Evolutionary conservation across 2,797 vertebrate species (phyloP).

Genomic region (Diplodus puntazzo): DNA sequence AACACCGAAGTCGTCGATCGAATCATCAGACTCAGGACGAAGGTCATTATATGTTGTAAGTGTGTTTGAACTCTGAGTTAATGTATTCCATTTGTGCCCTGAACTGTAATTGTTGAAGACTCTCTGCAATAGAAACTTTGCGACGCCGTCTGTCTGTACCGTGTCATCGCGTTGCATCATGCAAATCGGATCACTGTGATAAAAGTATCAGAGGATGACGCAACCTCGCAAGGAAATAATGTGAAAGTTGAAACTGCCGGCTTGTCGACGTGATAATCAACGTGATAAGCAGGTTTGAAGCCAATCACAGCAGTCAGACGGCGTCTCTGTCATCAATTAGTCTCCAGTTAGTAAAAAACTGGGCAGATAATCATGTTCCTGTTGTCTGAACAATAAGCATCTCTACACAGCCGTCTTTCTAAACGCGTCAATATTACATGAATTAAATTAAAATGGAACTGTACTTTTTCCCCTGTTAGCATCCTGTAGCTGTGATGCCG

Average conservation of each 20-base stretch:
- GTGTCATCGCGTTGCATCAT: slow-evolving; percentile 65
- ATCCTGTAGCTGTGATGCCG: too few species aligned
- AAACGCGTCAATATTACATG: too few species aligned
- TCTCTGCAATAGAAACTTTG: slow-evolving; percentile 24
- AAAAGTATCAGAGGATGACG: slow-evolving; percentile 50
- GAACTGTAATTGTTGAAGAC: slow-evolving; percentile 30
- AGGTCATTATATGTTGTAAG: background rate
- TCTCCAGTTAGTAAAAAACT: background rate
- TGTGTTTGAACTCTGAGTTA: background rate
- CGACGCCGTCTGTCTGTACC: slow-evolving; percentile 5
- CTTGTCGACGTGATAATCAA: slow-evolving; percentile 18
- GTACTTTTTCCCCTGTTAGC: background rate
- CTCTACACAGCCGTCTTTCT: background rate
- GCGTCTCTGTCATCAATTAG: slow-evolving; percentile 6
- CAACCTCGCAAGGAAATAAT: slow-evolving; percentile 39
- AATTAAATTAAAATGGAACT: background rate
- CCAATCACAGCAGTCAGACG: slow-evolving; percentile 15
- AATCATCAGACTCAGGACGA: background rate
- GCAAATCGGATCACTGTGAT: slow-evolving; percentile 50
- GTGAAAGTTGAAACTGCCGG: slow-evolving; percentile 22
- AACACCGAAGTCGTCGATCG: background rate
- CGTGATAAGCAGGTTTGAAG: slow-evolving; percentile 20
- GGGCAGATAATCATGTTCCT: too few species aligned
- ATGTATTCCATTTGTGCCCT: slow-evolving; percentile 11
- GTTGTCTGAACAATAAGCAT: background rate